phyloP scores from a whole-genome alignment of 2,113 vertebrate genomes.

The Pseudorhombus dupliciocellatus region DNA sequence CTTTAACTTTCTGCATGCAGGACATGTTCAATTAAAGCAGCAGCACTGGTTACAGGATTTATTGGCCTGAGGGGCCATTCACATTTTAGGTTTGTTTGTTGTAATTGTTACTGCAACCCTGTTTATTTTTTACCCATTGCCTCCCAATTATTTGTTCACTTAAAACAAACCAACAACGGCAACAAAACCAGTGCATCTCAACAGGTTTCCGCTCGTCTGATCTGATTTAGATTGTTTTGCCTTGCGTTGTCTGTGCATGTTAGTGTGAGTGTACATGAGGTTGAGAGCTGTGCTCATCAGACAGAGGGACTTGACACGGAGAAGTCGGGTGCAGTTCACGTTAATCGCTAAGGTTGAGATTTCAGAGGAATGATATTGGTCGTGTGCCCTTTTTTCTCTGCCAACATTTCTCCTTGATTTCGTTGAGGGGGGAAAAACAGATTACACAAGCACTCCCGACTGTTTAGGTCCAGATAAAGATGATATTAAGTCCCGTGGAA shows the following conservation, averaged over 20 bases:
- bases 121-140: background rate
- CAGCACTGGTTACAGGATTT: background rate
- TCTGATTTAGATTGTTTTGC: constrained; percentile 40
- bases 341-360: constrained; percentile 11
- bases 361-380: constrained; percentile 2
- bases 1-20: background rate
- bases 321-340: background rate
- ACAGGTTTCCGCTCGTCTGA: constrained; percentile 43
- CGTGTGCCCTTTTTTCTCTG: background rate
- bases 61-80: background rate
- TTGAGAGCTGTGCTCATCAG: background rate
- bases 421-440: constrained; percentile 26
- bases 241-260: constrained; percentile 15
- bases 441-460: constrained; percentile 21
- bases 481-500: constrained; percentile 33
- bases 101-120: too few relatives aligned
- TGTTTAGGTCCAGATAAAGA: constrained; percentile 18
- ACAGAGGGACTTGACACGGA: background rate
- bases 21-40: background rate
- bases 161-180: background rate
- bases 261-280: background rate
- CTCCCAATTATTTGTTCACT: background rate
- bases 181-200: constrained; percentile 32
- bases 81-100: background rate
- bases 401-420: constrained; percentile 42